These are phyloP conservation scores for Pterocles gutturalis DNA, from an alignment of 2,113 vertebrate species.

Conservation along the genomic window DNA sequence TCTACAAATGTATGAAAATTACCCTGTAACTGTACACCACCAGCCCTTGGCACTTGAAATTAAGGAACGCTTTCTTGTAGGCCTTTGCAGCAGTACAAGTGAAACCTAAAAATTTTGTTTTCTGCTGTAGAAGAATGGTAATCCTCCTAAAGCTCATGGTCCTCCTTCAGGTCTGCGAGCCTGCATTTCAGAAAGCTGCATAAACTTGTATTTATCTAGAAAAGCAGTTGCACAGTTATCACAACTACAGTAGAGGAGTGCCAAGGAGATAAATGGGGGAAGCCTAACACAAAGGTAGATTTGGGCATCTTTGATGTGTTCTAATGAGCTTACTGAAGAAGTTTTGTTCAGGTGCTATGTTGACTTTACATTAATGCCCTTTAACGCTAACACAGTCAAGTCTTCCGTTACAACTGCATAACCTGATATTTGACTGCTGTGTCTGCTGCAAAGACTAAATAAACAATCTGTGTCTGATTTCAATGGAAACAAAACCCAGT, in stretches of 20 bases:
- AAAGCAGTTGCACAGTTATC: background rate
- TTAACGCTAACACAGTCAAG: background rate
- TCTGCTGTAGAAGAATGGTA: background rate
- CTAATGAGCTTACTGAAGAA: background rate
- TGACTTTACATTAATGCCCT: background rate
- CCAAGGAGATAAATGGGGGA: fast-evolving
- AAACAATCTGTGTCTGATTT: background rate
- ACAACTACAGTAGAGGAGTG: background rate
- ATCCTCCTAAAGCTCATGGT: background rate
- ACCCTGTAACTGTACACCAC: fast-evolving
- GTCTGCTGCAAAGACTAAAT: background rate
- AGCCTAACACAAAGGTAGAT: background rate
- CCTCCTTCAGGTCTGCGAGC: fast-evolving
- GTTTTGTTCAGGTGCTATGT: background rate
- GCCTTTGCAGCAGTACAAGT: fast-evolving
- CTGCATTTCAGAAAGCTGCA: background rate
- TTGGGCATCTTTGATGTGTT: background rate
- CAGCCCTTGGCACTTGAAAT: fast-evolving
- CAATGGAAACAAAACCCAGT: background rate
- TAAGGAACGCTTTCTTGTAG: fast-evolving
- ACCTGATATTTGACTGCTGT: background rate
- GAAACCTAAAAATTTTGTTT: background rate
- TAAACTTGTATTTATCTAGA: background rate
- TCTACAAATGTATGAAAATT: fast-evolving
- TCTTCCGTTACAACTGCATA: background rate